Percentiles rank a stretch among this genome's conserved stretches.
These are phyloP conservation scores for Adelphocoris suturalis DNA, from an alignment of 2,888 invertebrate genomes.

Conservation along the genomic window DNA sequence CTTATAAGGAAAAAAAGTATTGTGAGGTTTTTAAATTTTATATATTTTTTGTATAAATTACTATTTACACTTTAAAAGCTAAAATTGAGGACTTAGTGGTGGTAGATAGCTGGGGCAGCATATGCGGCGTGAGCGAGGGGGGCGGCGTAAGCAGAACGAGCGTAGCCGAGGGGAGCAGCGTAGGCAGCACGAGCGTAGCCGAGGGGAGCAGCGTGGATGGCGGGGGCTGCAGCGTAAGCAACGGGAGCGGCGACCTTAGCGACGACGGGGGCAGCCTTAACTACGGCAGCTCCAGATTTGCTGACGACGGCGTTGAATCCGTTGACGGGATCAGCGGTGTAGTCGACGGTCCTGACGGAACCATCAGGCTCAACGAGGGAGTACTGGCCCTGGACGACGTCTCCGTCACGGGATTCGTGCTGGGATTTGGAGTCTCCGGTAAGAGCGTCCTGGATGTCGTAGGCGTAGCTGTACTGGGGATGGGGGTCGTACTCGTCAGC, in stretches of 20 bases:
- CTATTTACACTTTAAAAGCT: too few relatives aligned
- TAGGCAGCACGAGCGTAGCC: conserved; percentile 31
- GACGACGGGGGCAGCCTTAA: conserved; percentile 48
- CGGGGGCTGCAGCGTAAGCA: conserved; percentile 13
- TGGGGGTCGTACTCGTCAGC: conserved; percentile 75
- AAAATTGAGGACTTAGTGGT: neutral
- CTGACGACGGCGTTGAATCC: conserved; percentile 65
- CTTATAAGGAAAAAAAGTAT: neutral
- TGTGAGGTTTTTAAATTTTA: neutral
- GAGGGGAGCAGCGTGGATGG: conserved; percentile 41
- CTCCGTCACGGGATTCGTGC: conserved; percentile 55
- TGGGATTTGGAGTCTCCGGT: conserved; percentile 57
- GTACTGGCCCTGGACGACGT: conserved; percentile 52
- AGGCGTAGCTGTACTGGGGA: conserved; percentile 66
- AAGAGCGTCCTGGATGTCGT: conserved; percentile 50
- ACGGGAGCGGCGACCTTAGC: conserved; percentile 46
- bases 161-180: conserved; percentile 29
- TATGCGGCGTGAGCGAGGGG: conserved; percentile 8
- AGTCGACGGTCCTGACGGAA: conserved; percentile 64
- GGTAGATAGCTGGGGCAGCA: conserved; percentile 48
- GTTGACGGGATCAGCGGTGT: conserved; percentile 66
- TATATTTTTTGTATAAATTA: neutral
- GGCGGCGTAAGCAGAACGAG: conserved; percentile 63
- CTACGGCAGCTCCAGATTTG: conserved; percentile 12
- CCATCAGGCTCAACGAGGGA: conserved; percentile 63